phyloP scores from a whole-genome alignment of 2,113 vertebrate genomes.

The Hystrix brachyura region DNA sequence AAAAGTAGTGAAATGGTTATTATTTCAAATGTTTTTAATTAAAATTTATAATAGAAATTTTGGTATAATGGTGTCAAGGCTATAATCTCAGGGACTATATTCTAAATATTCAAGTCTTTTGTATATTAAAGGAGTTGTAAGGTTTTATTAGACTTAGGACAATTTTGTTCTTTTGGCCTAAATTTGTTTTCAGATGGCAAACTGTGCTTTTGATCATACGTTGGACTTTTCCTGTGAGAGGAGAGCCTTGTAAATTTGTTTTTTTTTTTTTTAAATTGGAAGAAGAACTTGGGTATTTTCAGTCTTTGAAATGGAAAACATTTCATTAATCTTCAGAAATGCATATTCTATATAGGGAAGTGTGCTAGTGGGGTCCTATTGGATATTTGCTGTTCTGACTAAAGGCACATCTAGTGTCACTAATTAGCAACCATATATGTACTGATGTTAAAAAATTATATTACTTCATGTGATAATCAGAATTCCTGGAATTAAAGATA shows the following conservation, averaged over 20 bases:
- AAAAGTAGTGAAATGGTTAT: not conserved
- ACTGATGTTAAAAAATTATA: not conserved
- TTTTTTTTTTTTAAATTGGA: not conserved
- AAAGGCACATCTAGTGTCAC: not conserved
- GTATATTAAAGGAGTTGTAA: not conserved
- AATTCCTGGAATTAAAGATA: constrained; percentile 14
- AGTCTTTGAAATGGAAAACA: not conserved
- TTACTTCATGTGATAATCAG: not conserved
- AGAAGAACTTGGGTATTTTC: not conserved
- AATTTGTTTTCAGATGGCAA: not conserved
- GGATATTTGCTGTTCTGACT: not conserved
- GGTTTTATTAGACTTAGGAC: not conserved
- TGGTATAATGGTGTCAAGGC: not conserved
- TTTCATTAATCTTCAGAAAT: not conserved
- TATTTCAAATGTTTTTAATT: constrained; percentile 12
- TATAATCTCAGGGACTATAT: not conserved
- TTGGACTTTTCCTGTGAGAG: constrained; percentile 26
- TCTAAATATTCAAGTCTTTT: constrained; percentile 9
- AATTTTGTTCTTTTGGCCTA: constrained; percentile 2
- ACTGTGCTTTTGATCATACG: not conserved
- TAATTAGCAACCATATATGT: not conserved
- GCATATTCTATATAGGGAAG: not conserved
- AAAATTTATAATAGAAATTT: constrained; percentile 14
- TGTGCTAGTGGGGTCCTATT: not conserved
- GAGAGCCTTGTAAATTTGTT: not conserved